These are phyloP conservation scores for Pocillopora meandrina DNA, from an alignment of 92 coral and sea anemone species.

Conservation along the genomic window DNA sequence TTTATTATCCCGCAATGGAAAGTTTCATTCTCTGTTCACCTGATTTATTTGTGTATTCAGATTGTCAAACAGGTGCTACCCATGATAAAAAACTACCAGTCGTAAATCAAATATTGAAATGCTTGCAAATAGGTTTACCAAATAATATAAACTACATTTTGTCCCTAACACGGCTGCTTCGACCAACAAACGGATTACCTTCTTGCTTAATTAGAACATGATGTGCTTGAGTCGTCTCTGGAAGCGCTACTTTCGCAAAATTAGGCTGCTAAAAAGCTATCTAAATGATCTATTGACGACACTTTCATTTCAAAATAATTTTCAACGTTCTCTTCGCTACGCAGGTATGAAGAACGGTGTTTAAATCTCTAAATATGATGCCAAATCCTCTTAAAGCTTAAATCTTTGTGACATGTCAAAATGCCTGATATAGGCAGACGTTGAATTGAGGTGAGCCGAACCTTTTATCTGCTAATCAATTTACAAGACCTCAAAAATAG, in stretches of 20 bases:
- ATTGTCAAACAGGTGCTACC: slow-evolving; percentile 16
- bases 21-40: slow-evolving; percentile 14
- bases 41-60: slow-evolving; percentile 5
- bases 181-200: not conserved
- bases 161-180: not conserved
- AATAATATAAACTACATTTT: not conserved
- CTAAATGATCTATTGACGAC: no score
- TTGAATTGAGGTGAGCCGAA: not conserved
- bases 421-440: slow-evolving; percentile 3
- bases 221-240: not conserved
- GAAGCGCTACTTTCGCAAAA: not conserved
- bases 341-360: not conserved
- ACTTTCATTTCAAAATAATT: no score
- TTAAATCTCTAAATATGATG: slow-evolving; percentile 6
- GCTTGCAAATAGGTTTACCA: slow-evolving; percentile 6
- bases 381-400: not conserved
- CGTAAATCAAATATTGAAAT: slow-evolving; percentile 43
- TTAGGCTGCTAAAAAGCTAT: no score
- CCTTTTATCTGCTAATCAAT: slow-evolving; percentile 12
- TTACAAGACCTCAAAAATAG: slow-evolving; percentile 12
- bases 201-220: not conserved
- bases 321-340: no score
- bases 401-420: slow-evolving; percentile 19
- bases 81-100: not conserved
- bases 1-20: not conserved